Base-by-base conservation (phyloP, 2,113 vertebrate species). In the Phaethon lepturus region DNA sequence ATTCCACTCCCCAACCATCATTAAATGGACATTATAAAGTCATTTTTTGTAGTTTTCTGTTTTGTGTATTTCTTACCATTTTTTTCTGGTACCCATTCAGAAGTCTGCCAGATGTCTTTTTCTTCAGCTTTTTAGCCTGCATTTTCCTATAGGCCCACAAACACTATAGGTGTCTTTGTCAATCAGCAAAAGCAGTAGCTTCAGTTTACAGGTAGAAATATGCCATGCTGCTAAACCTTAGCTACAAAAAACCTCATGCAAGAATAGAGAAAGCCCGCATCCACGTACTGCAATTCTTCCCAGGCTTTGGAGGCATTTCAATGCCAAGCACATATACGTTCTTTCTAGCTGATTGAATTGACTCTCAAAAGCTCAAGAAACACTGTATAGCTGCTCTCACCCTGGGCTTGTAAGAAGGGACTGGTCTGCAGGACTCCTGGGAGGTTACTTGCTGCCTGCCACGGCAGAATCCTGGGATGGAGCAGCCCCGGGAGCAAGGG, bases 1-100 rank as follows among this genome's bases (percentile, higher is more conserved):
- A 86, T 35, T 91, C 85, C 71, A 55, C 47, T 96, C 67, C 77
- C 77, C 78, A 88, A 68, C 45, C 26, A 49, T 26, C 73, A 73
- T 90, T 85, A 93, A 94, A 97, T 31, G 84, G 96, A 88, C 84
- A 84, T 83, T 81, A 92, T 14, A 40, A 92, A 82, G 85, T 26
- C 1, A 13, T 86, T 95, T 97, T 90, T 60, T 29, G 50, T 45
- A n/a, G 22, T 49, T 68, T 93, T 92, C 74, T 29, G 11, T 16
- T 75, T 85, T 60, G 38, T 49, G 22, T 38, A 59, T 45, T 67
- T 73, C 40, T 80, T 38, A 35, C 4, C 1, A 5, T 45, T 80
- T 90, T 88, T 79, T 26, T 13, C 67, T 45, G 24, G 52, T 7
- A 33, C 9, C 6, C 49, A 79, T 66, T 58, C 49, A 69, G 29